phyloP scores from a whole-genome alignment of 1,140 invertebrate genomes.

The Mamestra configurata region DNA sequence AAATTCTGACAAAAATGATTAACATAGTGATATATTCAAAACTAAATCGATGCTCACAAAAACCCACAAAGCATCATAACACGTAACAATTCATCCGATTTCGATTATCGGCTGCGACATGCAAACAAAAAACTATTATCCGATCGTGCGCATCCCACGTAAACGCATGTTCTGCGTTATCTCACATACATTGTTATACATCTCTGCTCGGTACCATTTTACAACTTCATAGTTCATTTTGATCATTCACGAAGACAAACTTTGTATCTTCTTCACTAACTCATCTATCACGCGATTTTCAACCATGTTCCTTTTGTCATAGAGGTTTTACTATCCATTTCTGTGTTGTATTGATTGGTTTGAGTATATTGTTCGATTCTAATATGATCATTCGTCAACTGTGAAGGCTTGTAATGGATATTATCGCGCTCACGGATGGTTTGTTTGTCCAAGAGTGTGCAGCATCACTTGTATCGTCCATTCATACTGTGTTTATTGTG shows the following conservation, averaged over 20 bases:
- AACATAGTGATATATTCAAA: not conserved
- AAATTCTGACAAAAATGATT: not conserved
- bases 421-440: slow-evolving; percentile 35
- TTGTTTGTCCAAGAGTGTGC: slow-evolving; percentile 42
- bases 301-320: not conserved
- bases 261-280: slow-evolving; percentile 6
- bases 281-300: not conserved
- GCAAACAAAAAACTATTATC: slow-evolving; percentile 65
- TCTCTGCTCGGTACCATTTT: slow-evolving; percentile 51
- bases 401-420: slow-evolving; percentile 61
- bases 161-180: slow-evolving; percentile 70
- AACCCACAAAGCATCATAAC: slow-evolving; percentile 17
- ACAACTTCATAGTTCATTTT: slow-evolving; percentile 72
- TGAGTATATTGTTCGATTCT: slow-evolving; percentile 31
- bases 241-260: slow-evolving; percentile 44
- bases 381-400: slow-evolving; percentile 54
- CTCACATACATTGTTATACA: slow-evolving; percentile 56
- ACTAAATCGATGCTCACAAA: not conserved
- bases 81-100: slow-evolving; percentile 20
- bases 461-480: slow-evolving; percentile 2
- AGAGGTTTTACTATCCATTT: not conserved
- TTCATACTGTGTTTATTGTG: slow-evolving; percentile 27
- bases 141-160: slow-evolving; percentile 70
- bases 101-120: slow-evolving; percentile 45
- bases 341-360: not conserved